Evolutionary conservation across 2,888 invertebrate genomes (phyloP).

Genomic region (Axea sp.): DNA sequence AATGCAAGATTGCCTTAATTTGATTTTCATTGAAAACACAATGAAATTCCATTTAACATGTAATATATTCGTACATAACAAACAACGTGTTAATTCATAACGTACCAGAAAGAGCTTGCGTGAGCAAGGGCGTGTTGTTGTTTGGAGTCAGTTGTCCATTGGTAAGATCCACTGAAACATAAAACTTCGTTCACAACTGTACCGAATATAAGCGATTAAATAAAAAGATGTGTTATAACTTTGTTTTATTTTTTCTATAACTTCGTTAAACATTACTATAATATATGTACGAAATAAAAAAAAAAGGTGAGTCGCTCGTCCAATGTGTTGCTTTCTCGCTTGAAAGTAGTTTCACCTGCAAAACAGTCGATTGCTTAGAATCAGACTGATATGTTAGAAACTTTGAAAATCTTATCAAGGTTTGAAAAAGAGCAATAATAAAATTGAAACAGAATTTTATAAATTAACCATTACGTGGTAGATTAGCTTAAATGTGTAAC

Average conservation of each 20-base stretch:
- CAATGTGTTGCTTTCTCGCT: slow-evolving; percentile 73
- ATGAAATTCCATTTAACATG: no score
- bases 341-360: slow-evolving; percentile 24
- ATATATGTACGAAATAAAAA: slow-evolving; percentile 15
- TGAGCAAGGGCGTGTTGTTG: slow-evolving; percentile 96
- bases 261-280: no score
- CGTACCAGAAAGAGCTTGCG: slow-evolving; percentile 97
- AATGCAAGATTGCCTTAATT: no score
- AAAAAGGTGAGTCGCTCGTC: slow-evolving; percentile 58
- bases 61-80: no score
- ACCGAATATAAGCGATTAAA: slow-evolving; percentile 75
- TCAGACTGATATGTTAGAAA: background rate
- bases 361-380: slow-evolving; percentile 1
- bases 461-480: background rate
- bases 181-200: slow-evolving; percentile 83
- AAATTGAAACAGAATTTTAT: no score
- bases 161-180: slow-evolving; percentile 94
- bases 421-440: background rate
- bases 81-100: slow-evolving; percentile 62
- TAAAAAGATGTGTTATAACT: slow-evolving; percentile 3
- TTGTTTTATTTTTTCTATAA: background rate
- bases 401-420: no score
- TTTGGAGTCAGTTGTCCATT: slow-evolving; percentile 97
- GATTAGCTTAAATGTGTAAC: background rate
- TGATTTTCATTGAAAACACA: no score